Base-by-base conservation (phyloP, 2,113 vertebrate species). In the Tauraco erythrolophus region DNA sequence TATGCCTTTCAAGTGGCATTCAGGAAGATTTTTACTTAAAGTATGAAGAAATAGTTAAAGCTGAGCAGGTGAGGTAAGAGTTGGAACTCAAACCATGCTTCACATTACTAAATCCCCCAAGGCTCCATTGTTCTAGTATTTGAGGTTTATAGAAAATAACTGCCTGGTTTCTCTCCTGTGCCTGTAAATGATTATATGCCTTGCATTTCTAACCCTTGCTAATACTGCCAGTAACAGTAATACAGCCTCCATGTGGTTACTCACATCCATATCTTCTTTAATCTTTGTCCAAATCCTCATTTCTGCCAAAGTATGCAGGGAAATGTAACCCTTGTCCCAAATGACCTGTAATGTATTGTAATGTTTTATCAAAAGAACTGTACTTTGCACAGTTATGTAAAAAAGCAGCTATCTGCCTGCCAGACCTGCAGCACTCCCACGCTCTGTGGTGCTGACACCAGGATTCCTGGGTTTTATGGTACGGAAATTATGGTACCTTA, bases 331-430 rank as follows among this genome's bases (percentile, higher is more conserved):
- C 69, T 97, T 96, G 87, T 39, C 81, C 87, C 46, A 83, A 7
- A 88, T 82, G 91, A 96, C 77, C 81, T 89, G 57, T 91, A 77
- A 77, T 27, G 21, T 94, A 84, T 86, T 96, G 74, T 89, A 92
- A 94, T 79, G 65, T 97, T 96, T 95, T 95, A 95, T 97, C 91
- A 89, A n/a, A 31, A 79, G 74, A 65, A 58, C 45, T 96, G 94
- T 83, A 97, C 96, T 97, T 97, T 97, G 96, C 41, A 85, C 97
- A 62, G 84, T 93, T 96, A 54, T 91, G 84, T 96, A 91, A 88
- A 96, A 76, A 83, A 64, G 62, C 76, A 75, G 8, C 50, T 2
- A 6, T 33, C 39, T 3, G 2, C 70, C 65, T 91, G 91, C 89
- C 94, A 97, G 69, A 89, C 37, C 50, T 0, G 1, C 71, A 50